phyloP scores from a whole-genome alignment of 2,797 vertebrate genomes.

The Sciaenops ocellatus region DNA sequence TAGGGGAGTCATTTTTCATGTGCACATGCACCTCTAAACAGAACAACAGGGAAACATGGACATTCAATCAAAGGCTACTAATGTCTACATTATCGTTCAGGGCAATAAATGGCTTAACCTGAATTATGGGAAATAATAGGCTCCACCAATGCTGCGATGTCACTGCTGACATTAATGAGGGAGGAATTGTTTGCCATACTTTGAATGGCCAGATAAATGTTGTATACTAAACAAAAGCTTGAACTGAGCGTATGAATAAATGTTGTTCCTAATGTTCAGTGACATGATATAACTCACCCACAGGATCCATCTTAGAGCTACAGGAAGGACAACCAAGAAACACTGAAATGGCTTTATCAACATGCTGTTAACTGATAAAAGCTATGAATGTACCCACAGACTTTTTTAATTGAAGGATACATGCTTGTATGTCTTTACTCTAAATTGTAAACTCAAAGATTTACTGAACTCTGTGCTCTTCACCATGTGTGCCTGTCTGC shows the following conservation, averaged over 20 bases:
- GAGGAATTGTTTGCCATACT: conserved; percentile 70
- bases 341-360: neutral
- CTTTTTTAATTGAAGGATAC: conserved; percentile 6
- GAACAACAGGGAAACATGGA: conserved; percentile 71
- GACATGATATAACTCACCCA: conserved; percentile 58
- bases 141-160: conserved; percentile 70
- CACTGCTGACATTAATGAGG: conserved; percentile 78
- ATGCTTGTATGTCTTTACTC: neutral
- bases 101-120: conserved; percentile 81
- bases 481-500: neutral
- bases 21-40: conserved; percentile 67
- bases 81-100: conserved; percentile 82
- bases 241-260: conserved; percentile 45
- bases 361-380: neutral
- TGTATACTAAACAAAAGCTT: conserved; percentile 51
- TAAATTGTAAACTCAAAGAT: conserved; percentile 1
- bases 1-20: conserved; percentile 80
- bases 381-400: neutral
- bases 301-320: conserved; percentile 3
- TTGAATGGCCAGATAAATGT: conserved; percentile 69
- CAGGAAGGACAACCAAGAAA: conserved; percentile 4
- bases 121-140: conserved; percentile 75
- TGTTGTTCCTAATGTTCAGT: conserved; percentile 50
- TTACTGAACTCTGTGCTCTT: conserved; percentile 5
- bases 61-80: conserved; percentile 82